Evolutionary conservation across 2,113 vertebrate species (phyloP), one percentile per base, ranked within the genome.

Genomic region (Andinoacara biseriatus): DNA sequence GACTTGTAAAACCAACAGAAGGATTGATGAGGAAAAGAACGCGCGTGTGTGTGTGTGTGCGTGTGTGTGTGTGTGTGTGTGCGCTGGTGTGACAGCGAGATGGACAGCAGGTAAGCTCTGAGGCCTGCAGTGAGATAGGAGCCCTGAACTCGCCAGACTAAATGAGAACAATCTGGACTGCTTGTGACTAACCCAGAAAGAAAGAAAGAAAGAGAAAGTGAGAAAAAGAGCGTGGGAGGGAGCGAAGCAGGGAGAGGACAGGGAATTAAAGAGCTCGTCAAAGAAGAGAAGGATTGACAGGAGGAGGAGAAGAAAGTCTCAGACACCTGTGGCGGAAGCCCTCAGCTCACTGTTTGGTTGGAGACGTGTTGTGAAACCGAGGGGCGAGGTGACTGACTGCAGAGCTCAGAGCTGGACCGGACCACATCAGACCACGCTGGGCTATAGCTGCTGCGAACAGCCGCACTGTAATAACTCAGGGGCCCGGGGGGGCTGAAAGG

Each of bases 101-200:
- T n/a, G 24, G 88, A 80, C 89, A 86, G 84, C 63, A 33, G 65
- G 81, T 76, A 31, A 83, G 17, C 58, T 31, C 75, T 31, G 11
- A 83, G 75, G 79, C 93, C 90, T 90, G 74, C 43, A 57, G 13
- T 62, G 82, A 89, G 93, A 63, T 87, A 81, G 88, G 93, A 93
- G 82, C 52, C 87, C 88, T 83, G 83, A 92, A 81, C 87, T 91
- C 80, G 31, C 20, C 2, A 17, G 85, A 58, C 86, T 92, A 94
- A 95, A 93, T 84, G 49, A 92, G 91, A 96, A 96, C 95, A 96
- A 94, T 90, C 91, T 94, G 93, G 83, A 82, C 63, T 69, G 92
- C 82, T 81, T 22, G 85, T 2, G 89, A 78, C 82, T 49, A 63
- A 86, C 91, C 81, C 58, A 59, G 54, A 81, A 18, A 80, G 65